Evolutionary conservation across 2,888 invertebrate genomes (phyloP), one percentile per base, ranked within the genome.

Genomic region (Mythimna albipuncta): DNA sequence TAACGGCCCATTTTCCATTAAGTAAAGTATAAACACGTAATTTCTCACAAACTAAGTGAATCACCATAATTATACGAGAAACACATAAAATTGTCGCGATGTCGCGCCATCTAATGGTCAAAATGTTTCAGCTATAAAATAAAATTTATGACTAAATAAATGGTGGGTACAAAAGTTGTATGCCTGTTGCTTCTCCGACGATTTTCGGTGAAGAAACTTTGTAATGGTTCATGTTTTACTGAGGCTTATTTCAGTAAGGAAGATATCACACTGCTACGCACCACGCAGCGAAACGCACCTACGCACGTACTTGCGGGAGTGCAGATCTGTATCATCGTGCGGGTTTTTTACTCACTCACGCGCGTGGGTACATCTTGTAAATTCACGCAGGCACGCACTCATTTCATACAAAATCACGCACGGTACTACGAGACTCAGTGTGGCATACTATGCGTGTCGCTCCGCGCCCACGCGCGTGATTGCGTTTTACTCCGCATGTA

Each of bases 41-140:
- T 66, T 52, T 54, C 26, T 52, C 21, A 62, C 16, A 55, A 9
- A 10, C 19, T 55, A 38, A 41, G 54, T 61, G 54, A 59, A 64
- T 75, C 41, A 55, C 16, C 50, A 55, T 81, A 64, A 70, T 57
- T 70, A 81, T n/a, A 70, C 64, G 44, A 62, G n/a, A 64, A 65
- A 71, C 26, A 61, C 59, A 81, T 65, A 59, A 68, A 82, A 68
- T 52, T 65, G n/a, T 63, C 64, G 32, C 21, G 2, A 50, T 47
- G 32, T 16, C 21, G 21, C 16, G 54, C 3, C 61, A 64, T 72
- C 16, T 64, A 16, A 55, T 1, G 26, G 38, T 59, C 55, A 69
- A 67, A 72, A 69, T 61, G 52, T 61, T 64, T 66, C 16, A 10
- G 66, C 41, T n/a, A 66, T 78, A 73, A 78, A 73, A 72, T 72